Conservation (phyloP, 64 coral and sea anemone species). For the Stylophora pistillata region DNA sequence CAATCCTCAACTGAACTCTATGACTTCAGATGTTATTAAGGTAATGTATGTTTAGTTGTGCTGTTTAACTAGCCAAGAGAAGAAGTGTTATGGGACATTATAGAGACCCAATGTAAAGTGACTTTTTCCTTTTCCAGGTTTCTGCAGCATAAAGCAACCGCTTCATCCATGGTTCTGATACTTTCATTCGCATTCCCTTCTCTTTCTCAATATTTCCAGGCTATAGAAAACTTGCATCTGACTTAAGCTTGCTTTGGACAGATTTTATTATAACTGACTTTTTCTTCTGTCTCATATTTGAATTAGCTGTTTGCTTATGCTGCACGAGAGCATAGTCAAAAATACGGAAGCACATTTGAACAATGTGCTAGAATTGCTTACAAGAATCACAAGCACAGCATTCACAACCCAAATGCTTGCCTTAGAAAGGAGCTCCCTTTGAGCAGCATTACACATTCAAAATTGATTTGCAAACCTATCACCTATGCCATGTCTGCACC, state of each 20-base stretch:
- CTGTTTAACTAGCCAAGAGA: too few relatives aligned
- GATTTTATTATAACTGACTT: not conserved
- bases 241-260: too few relatives aligned
- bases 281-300: not conserved
- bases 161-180: too few relatives aligned
- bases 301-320: conserved; percentile 86
- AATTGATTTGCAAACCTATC: conserved; percentile 73
- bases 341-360: conserved; percentile 74
- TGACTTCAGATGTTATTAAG: conserved; percentile 92
- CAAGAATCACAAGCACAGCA: conserved; percentile 87
- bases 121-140: too few relatives aligned
- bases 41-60: not conserved
- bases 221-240: too few relatives aligned
- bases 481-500: conserved; percentile 75
- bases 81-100: too few relatives aligned
- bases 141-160: too few relatives aligned
- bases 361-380: conserved; percentile 78
- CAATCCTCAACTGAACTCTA: conserved; percentile 65
- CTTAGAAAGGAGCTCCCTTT: conserved; percentile 70
- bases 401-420: conserved; percentile 73
- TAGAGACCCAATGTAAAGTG: too few relatives aligned
- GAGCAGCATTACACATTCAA: conserved; percentile 45
- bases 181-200: too few relatives aligned
- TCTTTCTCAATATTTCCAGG: too few relatives aligned
- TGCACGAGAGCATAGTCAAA: conserved; percentile 73